Evolutionary conservation across 2,888 invertebrate genomes (phyloP), one percentile per base, ranked within the genome.

Genomic region (Corbicula japonica): DNA sequence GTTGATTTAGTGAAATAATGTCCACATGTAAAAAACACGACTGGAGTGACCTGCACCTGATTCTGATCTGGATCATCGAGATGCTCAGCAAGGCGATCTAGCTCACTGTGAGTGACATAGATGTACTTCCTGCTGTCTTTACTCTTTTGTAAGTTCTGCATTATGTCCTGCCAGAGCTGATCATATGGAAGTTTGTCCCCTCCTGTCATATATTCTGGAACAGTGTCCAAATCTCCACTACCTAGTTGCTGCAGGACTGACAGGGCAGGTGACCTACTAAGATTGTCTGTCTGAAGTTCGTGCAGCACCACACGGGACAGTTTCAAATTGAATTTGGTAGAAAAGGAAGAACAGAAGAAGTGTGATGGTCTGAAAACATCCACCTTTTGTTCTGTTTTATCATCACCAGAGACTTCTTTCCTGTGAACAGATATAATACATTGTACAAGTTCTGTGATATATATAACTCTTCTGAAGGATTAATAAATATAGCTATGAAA

Each of bases 11-110:
- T 85, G 66, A 86, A 90, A 73, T 90, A 86, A 82, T 92, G 92
- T 3, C 92, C 91, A 84, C 92, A 92, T 8, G 91, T 90, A 71
- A 92, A 92, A 41, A 91, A 74, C 5, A 89, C 87, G 10, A 84
- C 78, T 15, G 77, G 62, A 12, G 72, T 65, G 46, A 71, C 65
- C 44, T 78, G 71, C 15, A 66, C 66, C 28, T 77, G 70, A 56
- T 35, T 54, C 21, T 70, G 68, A 62, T 72, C 76, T 21, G 80
- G 28, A 23, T 74, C 68, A 23, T 70, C 58, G 5, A 85, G 70
- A 58, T 86, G 84, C 54, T 87, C 88, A 18, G 84, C 78, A 10
- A 91, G 80, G 32, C 88, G 84, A 28, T 90, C 88, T n/a, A 90
- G 61, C 78, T 91, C 88, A 56, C 80, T 87, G 46, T 85, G 84